Evolutionary conservation across 1,140 invertebrate genomes (phyloP).

Genomic region (Drosophila sproati): DNA sequence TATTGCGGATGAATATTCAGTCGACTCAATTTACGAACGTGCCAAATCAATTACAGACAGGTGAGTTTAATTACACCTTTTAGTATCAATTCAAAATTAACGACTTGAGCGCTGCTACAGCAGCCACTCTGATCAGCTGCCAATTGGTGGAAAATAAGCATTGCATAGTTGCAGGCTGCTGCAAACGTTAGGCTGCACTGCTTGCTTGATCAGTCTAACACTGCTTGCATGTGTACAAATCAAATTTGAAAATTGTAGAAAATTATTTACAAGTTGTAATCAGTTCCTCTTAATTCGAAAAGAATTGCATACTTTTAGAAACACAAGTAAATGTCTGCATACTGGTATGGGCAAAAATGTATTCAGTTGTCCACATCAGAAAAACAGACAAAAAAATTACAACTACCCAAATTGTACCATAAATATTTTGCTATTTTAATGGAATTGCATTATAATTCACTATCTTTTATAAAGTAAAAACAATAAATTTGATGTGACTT

Average conservation of each 20-base stretch:
- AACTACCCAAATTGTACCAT: too few relatives aligned
- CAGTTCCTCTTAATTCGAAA: constrained; percentile 8
- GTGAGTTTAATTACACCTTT: constrained; percentile 49
- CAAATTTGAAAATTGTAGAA: constrained; percentile 5
- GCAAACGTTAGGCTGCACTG: neutral
- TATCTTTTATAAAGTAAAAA: too few relatives aligned
- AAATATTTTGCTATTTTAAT: too few relatives aligned
- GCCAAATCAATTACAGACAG: constrained; percentile 65
- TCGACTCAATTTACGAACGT: constrained; percentile 70
- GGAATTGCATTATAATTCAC: too few relatives aligned
- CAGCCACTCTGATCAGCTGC: constrained; percentile 14
- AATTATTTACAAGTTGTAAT: constrained; percentile 16
- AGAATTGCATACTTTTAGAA: neutral
- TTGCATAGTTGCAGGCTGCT: constrained; percentile 25
- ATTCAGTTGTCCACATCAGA: too few relatives aligned
- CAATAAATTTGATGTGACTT: too few relatives aligned
- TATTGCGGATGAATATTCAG: constrained; percentile 69
- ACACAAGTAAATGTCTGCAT: too few relatives aligned
- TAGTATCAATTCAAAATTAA: constrained; percentile 18
- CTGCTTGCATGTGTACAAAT: neutral
- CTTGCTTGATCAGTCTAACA: neutral
- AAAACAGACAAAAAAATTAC: too few relatives aligned
- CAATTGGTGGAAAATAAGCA: neutral
- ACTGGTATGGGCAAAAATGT: too few relatives aligned
- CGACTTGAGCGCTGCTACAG: neutral